Base-by-base conservation (phyloP, 2,888 invertebrate species). In the Chamaedrilus cognettii region DNA sequence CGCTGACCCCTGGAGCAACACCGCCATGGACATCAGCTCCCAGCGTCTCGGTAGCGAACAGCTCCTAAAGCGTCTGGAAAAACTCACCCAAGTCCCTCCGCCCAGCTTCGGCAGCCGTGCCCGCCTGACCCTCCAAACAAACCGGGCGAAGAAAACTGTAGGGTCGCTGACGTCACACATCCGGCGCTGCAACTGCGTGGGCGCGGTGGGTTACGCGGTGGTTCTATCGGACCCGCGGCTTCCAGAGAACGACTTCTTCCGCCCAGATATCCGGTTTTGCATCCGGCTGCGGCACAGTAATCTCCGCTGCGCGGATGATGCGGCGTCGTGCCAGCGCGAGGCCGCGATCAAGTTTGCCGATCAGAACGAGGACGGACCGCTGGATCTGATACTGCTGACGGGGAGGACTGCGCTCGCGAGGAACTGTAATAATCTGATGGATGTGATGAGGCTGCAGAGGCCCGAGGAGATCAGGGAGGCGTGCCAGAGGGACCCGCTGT, bases 361-460 rank as follows among this genome's bases (percentile, higher is more conserved):
- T 57, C 72, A 73, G 59, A 73, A 74, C 59, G 72, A 73, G 65
- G 74, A 73, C 58, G 74, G 74, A 1, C 74, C 74, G 4, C 68
- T 74, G n/a, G 74, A 74, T 57, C 65, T 74, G 30, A 62, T 74
- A 34, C 58, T 74, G 31, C 50, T 64, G 60, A 74, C 74, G 28
- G 74, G 60, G 19, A 60, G 72, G 5, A 58, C 59, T n/a, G 66
- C 71, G 15, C 57, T 61, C 31, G 72, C 69, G 34, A 42, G 70
- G 7, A 68, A 68, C 69, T 66, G 66, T 50, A 70, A 68, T 35
- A 71, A 64, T 28, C 65, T 74, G 50, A 15, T 64, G 34, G 56
- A 68, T 23, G 55, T 71, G 50, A 57, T 71, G 30, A 66, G 61
- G 11, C 52, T 68, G 19, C 49, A 63, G 23, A 65, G 42, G 28